phyloP scores from a whole-genome alignment of 2,888 invertebrate genomes.

The Pachymerium ferrugineum region DNA sequence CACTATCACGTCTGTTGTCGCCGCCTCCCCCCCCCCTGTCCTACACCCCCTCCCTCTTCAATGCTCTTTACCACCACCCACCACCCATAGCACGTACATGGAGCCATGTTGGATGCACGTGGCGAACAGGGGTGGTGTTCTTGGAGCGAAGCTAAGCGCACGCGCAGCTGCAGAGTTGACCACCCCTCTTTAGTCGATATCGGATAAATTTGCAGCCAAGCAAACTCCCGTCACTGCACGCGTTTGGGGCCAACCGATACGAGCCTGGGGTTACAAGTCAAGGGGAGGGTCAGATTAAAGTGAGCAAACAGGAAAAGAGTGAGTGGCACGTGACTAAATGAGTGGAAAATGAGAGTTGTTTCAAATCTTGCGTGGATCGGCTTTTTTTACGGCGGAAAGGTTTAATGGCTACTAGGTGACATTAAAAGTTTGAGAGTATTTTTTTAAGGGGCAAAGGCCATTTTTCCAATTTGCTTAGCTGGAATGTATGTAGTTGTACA shows the following conservation, averaged over 20 bases:
- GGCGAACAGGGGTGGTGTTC: neutral
- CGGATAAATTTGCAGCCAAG: constrained; percentile 8
- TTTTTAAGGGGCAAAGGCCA: no score
- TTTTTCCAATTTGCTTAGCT: no score
- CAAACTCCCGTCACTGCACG: constrained; percentile 13
- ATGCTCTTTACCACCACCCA: no score
- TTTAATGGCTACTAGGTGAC: no score
- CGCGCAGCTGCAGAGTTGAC: constrained; percentile 8
- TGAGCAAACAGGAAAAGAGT: constrained; percentile 8
- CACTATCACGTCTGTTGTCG: constrained; percentile 13
- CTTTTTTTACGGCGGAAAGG: no score
- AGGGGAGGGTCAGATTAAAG: constrained; percentile 13
- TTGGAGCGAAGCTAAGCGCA: neutral
- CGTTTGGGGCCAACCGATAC: constrained; percentile 13
- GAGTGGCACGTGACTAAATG: constrained; percentile 8
- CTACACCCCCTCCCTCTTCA: neutral
- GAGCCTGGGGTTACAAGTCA: neutral
- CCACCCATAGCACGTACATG: neutral
- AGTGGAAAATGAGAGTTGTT: neutral
- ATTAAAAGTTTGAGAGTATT: no score
- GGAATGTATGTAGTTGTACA: no score
- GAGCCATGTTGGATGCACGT: neutral
- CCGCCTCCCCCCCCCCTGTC: neutral
- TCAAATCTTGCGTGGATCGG: neutral
- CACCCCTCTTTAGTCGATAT: neutral